These are phyloP conservation scores for Kradibia gibbosae DNA, from an alignment of 1,140 invertebrate genomes.

Conservation along the genomic window DNA sequence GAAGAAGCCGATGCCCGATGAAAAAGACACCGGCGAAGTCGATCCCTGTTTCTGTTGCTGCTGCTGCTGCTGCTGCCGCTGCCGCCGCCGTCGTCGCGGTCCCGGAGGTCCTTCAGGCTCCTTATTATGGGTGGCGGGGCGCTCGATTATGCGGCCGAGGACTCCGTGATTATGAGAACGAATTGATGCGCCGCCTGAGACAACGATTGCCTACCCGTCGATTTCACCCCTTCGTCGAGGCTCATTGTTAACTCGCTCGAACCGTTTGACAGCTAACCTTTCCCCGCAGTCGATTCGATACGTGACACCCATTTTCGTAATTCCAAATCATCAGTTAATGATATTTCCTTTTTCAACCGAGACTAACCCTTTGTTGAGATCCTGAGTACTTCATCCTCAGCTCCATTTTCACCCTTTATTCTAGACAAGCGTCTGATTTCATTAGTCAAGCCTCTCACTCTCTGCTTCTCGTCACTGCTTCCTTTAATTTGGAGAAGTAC, in stretches of 20 bases:
- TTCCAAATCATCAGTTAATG: not conserved
- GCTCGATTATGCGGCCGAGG: not conserved
- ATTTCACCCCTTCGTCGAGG: not conserved
- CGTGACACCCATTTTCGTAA: not conserved
- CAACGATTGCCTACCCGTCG: constrained; percentile 1
- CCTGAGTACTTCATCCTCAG: not conserved
- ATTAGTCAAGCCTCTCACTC: too few species aligned
- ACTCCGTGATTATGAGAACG: constrained; percentile 18
- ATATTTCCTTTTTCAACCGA: not conserved
- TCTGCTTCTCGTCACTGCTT: too few species aligned
- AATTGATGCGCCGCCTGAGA: constrained; percentile 30
- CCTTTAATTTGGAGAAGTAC: too few species aligned
- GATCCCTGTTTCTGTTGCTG: too few species aligned
- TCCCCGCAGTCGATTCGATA: not conserved
- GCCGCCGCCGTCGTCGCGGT: not conserved
- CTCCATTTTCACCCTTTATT: not conserved
- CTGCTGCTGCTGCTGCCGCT: not conserved
- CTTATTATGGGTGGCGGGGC: not conserved
- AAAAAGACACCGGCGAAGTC: constrained; percentile 43
- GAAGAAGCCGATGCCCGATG: constrained; percentile 40
- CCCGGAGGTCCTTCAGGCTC: not conserved
- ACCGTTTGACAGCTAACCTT: constrained; percentile 24
- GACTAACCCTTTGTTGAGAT: not conserved
- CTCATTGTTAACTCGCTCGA: not conserved
- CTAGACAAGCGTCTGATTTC: too few species aligned